Percentiles rank a stretch among this genome's conserved stretches.
Conservation (phyloP, 2,113 vertebrate species). For the Bungarus multicinctus region DNA sequence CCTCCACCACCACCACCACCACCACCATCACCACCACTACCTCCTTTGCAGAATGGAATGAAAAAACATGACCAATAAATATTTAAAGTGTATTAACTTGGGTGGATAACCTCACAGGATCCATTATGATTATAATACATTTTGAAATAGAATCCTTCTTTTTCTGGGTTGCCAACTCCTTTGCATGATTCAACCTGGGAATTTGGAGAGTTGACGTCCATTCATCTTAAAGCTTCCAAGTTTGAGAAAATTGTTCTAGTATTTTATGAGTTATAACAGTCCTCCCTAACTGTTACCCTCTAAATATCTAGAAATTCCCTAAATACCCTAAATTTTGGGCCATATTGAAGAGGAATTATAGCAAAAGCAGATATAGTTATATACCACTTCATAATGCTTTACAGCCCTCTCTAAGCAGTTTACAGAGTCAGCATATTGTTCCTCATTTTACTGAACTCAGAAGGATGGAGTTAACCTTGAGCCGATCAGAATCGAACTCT, state of each 20-base stretch:
- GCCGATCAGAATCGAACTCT: no score
- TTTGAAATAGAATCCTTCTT: neutral
- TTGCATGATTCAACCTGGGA: neutral
- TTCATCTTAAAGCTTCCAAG: neutral
- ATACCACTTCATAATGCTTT: neutral
- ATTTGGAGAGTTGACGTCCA: neutral
- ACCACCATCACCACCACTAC: no score
- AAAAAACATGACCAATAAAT: neutral
- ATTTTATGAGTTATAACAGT: neutral
- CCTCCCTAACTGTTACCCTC: neutral
- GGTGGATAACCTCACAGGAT: neutral
- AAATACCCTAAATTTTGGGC: neutral
- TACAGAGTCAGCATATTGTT: neutral
- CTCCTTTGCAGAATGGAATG: neutral
- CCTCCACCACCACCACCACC: no score
- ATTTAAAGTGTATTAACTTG: neutral
- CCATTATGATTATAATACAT: neutral
- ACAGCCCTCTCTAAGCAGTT: neutral
- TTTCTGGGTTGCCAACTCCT: neutral
- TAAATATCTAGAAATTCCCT: neutral
- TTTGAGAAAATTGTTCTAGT: neutral
- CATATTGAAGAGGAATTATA: neutral
- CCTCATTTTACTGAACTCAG: neutral
- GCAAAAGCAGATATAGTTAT: neutral
- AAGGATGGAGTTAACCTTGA: neutral